Evolutionary conservation across 2,888 invertebrate genomes (phyloP).

Genomic region (Oligia latruncula): DNA sequence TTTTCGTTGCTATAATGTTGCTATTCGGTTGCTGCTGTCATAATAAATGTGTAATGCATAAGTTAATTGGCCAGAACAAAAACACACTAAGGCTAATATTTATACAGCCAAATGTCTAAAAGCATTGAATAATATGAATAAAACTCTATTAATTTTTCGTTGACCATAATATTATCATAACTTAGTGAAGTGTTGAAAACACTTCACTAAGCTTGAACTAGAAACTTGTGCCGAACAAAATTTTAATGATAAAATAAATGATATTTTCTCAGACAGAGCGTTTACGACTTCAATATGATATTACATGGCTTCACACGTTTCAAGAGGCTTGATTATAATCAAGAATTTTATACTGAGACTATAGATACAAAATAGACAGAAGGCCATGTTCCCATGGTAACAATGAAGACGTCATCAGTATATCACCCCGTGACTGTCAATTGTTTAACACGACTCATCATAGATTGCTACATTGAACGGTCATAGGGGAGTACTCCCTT

Average conservation of each 20-base stretch:
- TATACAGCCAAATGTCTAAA: neutral
- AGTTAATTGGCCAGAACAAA: neutral
- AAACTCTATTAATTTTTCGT: neutral
- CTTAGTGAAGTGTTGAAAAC: too few species aligned
- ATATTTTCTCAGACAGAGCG: slow-evolving; percentile 4
- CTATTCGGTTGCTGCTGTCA: neutral
- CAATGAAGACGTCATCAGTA: slow-evolving; percentile 13
- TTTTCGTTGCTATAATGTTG: neutral
- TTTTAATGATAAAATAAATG: neutral
- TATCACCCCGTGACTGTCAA: slow-evolving; percentile 21
- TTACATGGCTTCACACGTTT: neutral
- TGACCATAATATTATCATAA: neutral
- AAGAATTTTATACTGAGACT: neutral
- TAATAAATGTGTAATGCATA: neutral
- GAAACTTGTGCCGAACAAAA: neutral
- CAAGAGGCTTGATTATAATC: neutral
- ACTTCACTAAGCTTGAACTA: neutral
- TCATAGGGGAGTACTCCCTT: slow-evolving; percentile 3
- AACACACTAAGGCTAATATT: neutral
- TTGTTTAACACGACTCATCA: slow-evolving; percentile 5
- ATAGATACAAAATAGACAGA: neutral
- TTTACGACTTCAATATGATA: neutral
- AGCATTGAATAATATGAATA: neutral
- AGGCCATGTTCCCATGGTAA: neutral
- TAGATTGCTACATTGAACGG: slow-evolving; percentile 18